Evolutionary conservation across 2,888 invertebrate genomes (phyloP), one percentile per base, ranked within the genome.

Genomic region (Colletes collaris): DNA sequence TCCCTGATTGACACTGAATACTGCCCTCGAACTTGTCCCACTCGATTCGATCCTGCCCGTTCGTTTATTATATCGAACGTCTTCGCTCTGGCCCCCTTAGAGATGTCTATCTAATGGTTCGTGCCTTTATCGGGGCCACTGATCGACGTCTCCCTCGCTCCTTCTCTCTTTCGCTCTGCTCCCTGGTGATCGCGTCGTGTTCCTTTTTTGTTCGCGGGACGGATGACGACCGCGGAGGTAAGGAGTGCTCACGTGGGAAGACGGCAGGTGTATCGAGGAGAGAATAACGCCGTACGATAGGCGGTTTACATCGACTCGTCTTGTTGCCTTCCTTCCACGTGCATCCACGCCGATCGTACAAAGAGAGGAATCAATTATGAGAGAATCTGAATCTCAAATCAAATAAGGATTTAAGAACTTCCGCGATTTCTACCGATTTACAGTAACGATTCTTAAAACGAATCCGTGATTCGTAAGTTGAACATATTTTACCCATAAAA

Each of bases 1-100:
- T 92, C 91, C 85, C 91, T 92, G 92, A 92, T 92, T 92, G 92
- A 92, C 92, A 91, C 88, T 92, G 91, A 91, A 92, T 92, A 86
- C 90, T 78, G 77, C 62, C 72, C 82, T 83, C 81, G 76, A 82
- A 87, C 82, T 80, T 84, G 86, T 88, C 86, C 86, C 86, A 72
- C 85, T 86, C 87, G 87, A 89, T 89, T 87, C 85, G 86, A 89
- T 86, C 86, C 82, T 56, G 76, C 83, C 44, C 63, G 74, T 72
- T 70, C 83, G 79, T 84, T 89, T 89, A 88, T 89, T 88, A 87
- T 87, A 86, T 88, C 80, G 82, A 83, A 81, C 80, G 80, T 70
- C 50, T 58, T 74, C 81, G 66, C 58, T 6, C 10, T 27, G 44
- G 80, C 19, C 73, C 58, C 65, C 76, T 81, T 63, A 80, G 82